A percentile compares a stretch with the other conserved stretches of the same genome.
These are phyloP conservation scores for Bombus difficillimus DNA, from an alignment of 1,140 invertebrate genomes.

Conservation along the genomic window DNA sequence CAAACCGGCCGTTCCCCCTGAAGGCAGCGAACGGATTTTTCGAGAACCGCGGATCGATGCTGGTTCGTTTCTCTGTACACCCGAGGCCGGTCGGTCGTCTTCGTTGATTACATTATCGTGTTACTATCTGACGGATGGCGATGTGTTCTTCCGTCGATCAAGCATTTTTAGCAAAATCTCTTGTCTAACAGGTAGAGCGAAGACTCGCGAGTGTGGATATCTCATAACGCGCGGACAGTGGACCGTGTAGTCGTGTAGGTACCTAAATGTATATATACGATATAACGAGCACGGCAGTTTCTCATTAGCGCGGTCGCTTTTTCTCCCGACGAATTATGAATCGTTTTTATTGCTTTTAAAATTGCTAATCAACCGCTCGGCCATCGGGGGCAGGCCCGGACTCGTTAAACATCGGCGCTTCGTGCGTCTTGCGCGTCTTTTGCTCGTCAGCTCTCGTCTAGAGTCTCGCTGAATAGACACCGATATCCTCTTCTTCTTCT, in stretches of 20 bases:
- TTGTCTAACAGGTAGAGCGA: neutral
- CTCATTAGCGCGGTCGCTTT: constrained; percentile 75
- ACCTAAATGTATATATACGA: neutral
- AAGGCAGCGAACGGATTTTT: neutral
- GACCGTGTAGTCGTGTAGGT: neutral
- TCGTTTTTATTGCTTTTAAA: constrained; percentile 75
- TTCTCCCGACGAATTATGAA: constrained; percentile 73
- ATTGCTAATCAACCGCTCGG: constrained; percentile 73
- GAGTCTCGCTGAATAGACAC: neutral
- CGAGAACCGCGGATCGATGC: neutral
- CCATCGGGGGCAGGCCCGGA: constrained; percentile 57
- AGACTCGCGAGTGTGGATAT: neutral
- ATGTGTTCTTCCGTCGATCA: constrained; percentile 30
- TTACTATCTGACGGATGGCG: constrained; percentile 26
- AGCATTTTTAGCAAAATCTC: constrained; percentile 29
- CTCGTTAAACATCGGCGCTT: constrained; percentile 57
- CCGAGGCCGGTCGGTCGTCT: neutral
- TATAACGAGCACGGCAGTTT: constrained; percentile 68
- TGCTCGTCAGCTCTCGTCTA: constrained; percentile 31
- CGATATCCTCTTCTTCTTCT: constrained; percentile 25
- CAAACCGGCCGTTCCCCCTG: neutral
- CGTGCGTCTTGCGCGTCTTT: constrained; percentile 6
- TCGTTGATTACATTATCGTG: constrained; percentile 41
- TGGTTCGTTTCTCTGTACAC: constrained; percentile 1
- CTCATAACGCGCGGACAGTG: constrained; percentile 51